Conservation (phyloP, 2,888 invertebrate genomes). For the Stenotaenia linearis region DNA sequence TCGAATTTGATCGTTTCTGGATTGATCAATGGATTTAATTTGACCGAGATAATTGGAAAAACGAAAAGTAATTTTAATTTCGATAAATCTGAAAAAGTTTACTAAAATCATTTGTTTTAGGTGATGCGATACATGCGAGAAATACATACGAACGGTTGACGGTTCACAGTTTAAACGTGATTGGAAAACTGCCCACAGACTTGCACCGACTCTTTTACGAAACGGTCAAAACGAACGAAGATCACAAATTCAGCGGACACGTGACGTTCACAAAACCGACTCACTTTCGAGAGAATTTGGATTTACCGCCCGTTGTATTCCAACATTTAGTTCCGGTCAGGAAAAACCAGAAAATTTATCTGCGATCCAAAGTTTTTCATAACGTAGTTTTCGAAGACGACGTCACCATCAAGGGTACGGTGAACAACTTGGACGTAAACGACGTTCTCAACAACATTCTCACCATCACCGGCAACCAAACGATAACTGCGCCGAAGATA, state of each 20-base stretch:
- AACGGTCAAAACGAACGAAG: background rate
- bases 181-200: background rate
- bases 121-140: background rate
- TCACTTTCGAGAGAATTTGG: background rate
- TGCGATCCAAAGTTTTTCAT: background rate
- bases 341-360: background rate
- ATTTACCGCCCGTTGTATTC: background rate
- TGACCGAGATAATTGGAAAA: background rate
- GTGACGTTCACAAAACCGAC: background rate
- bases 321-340: background rate
- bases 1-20: background rate
- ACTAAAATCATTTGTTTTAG: background rate
- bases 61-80: background rate
- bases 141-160: background rate
- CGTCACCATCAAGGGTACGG: background rate
- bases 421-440: background rate
- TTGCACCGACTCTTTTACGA: background rate
- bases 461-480: background rate
- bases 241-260: background rate
- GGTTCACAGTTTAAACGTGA: background rate
- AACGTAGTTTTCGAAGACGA: background rate
- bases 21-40: background rate
- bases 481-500: background rate
- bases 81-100: too few relatives aligned
- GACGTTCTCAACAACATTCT: background rate